Evolutionary conservation across 53 echinoderm and acorn worm genomes (phyloP).

Genomic region (Luidia sarsii): DNA sequence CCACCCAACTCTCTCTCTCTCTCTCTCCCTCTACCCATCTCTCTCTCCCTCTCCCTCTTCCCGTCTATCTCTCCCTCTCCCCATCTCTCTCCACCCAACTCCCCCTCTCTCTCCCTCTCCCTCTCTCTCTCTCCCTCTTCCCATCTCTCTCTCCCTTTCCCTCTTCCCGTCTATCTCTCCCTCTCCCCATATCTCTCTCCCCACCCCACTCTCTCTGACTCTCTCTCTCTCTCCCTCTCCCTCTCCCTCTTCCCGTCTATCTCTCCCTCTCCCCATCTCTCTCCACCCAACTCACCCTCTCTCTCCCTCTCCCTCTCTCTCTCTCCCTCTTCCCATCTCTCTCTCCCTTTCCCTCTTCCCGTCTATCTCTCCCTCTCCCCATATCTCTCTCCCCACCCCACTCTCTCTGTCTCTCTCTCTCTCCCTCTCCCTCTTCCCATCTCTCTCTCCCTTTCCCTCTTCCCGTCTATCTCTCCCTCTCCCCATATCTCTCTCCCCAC

Average conservation of each 20-base stretch:
- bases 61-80: too few relatives aligned
- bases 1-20: too few relatives aligned
- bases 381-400: slow-evolving; percentile 1
- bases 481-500: not conserved
- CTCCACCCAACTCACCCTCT: too few relatives aligned
- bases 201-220: not conserved
- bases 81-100: too few relatives aligned
- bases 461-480: not conserved
- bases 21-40: not conserved
- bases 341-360: not conserved
- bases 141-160: not conserved
- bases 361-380: too few relatives aligned
- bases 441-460: not conserved
- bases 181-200: not conserved
- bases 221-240: not conserved
- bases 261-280: too few relatives aligned
- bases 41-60: not conserved
- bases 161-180: not conserved
- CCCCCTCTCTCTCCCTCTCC: too few relatives aligned
- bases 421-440: slow-evolving; percentile 1
- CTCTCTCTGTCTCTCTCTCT: too few relatives aligned
- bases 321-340: not conserved
- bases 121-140: not conserved
- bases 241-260: not conserved
- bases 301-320: not conserved